Percentiles rank a stretch among this genome's conserved stretches.
These are phyloP conservation scores for Pampus argenteus DNA, from an alignment of 2,797 vertebrate species.

Conservation along the genomic window DNA sequence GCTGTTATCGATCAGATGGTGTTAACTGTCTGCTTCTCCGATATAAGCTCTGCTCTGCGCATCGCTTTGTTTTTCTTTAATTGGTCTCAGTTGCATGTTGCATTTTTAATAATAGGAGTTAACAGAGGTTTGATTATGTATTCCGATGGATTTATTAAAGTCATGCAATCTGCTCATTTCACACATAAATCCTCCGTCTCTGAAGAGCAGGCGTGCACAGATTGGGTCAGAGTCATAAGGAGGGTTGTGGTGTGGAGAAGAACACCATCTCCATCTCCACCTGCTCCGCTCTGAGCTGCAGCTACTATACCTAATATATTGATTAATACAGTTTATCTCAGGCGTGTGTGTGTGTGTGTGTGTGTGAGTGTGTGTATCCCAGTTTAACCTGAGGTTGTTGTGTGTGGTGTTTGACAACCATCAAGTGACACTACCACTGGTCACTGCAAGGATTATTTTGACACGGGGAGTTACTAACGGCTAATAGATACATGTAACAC, in stretches of 20 bases:
- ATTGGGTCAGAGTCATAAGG: background rate
- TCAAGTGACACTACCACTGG: constrained; percentile 51
- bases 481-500: constrained; percentile 75
- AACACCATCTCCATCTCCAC: background rate
- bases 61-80: too few species aligned
- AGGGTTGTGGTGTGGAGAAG: background rate
- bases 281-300: background rate
- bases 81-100: too few species aligned
- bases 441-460: constrained; percentile 70
- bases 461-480: constrained; percentile 54
- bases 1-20: too few species aligned
- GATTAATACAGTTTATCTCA: too few species aligned
- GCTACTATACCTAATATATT: background rate
- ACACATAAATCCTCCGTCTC: background rate
- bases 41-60: too few species aligned
- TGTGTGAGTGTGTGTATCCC: background rate
- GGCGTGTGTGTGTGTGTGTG: constrained; percentile 7
- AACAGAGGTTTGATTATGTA: too few species aligned
- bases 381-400: background rate
- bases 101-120: too few species aligned
- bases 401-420: constrained; percentile 43
- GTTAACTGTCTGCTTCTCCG: too few species aligned
- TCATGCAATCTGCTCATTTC: too few species aligned
- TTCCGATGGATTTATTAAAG: too few species aligned
- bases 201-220: background rate